phyloP scores from a whole-genome alignment of 2,797 vertebrate genomes.

The Urosaurus nigricauda region DNA sequence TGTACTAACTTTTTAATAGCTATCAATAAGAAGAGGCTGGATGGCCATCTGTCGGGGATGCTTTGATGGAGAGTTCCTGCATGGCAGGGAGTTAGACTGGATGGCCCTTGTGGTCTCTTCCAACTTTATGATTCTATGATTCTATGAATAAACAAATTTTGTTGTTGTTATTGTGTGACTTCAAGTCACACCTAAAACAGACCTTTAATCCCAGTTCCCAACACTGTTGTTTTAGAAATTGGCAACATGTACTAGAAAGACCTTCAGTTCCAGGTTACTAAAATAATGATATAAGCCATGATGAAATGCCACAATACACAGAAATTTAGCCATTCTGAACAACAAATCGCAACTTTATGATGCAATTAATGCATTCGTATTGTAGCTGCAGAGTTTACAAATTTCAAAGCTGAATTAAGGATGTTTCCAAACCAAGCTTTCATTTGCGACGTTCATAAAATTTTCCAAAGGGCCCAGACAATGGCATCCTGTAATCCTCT shows the following conservation, averaged over 20 bases:
- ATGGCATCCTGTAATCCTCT: not conserved
- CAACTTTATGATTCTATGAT: too few relatives aligned
- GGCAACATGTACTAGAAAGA: constrained; percentile 7
- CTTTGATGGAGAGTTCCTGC: too few relatives aligned
- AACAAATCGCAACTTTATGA: not conserved
- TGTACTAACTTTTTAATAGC: too few relatives aligned
- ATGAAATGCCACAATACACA: not conserved
- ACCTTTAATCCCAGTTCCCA: too few relatives aligned
- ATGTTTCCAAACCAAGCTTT: not conserved
- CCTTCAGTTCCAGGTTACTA: not conserved
- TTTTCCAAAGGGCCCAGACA: not conserved
- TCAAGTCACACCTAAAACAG: too few relatives aligned
- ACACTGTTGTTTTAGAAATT: not conserved
- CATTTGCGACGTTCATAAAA: not conserved
- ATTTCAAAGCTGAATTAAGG: not conserved
- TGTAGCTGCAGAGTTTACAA: not conserved
- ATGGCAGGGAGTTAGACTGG: too few relatives aligned
- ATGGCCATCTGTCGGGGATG: too few relatives aligned
- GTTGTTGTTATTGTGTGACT: too few relatives aligned
- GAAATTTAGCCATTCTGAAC: not conserved
- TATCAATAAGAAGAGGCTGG: too few relatives aligned
- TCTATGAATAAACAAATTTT: too few relatives aligned
- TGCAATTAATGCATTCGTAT: not conserved
- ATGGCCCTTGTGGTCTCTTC: too few relatives aligned
- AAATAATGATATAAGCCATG: constrained; percentile 6